Percentiles rank a stretch among this genome's conserved stretches.
Evolutionary conservation across 2,888 invertebrate species (phyloP).

Genomic region (Sclerodermus sp.): DNA sequence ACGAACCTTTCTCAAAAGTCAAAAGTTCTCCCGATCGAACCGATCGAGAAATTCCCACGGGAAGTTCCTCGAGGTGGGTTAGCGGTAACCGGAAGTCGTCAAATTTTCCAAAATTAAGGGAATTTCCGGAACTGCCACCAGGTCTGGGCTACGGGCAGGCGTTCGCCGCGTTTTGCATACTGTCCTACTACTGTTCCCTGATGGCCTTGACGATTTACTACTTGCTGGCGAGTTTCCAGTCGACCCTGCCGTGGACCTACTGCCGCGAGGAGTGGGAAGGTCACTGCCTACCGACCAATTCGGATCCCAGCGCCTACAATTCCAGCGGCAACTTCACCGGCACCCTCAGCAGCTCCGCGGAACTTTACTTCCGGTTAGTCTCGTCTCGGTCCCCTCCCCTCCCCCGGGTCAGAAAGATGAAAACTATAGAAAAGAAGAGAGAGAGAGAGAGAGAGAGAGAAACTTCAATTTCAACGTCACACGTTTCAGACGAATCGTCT

Average conservation of each 20-base stretch:
- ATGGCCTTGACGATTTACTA: slow-evolving; percentile 60
- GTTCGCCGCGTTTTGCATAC: slow-evolving; percentile 54
- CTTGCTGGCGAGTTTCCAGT: slow-evolving; percentile 56
- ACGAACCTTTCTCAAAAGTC: too few species aligned
- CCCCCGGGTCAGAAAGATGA: too few species aligned
- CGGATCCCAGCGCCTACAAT: slow-evolving; percentile 4
- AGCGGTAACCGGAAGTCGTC: too few species aligned
- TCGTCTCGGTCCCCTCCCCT: too few species aligned
- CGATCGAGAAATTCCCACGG: too few species aligned
- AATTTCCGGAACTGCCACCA: too few species aligned
- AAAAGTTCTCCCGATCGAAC: too few species aligned
- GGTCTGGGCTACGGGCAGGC: slow-evolving; percentile 59
- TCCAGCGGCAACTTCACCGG: slow-evolving; percentile 3
- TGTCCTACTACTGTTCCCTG: slow-evolving; percentile 59
- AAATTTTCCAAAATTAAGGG: too few species aligned
- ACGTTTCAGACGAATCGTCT: slow-evolving; percentile 60
- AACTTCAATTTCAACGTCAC: too few species aligned
- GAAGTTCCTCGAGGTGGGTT: too few species aligned
- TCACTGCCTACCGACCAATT: slow-evolving; percentile 31
- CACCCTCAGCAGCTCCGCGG: slow-evolving; percentile 35
- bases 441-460: too few species aligned
- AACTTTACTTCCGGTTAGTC: slow-evolving; percentile 42
- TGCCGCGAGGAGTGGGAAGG: slow-evolving; percentile 53
- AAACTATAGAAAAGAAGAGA: too few species aligned
- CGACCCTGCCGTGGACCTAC: slow-evolving; percentile 58